Percentiles rank a stretch among this genome's conserved stretches.
These are phyloP conservation scores for Chromobotia macracanthus DNA, from an alignment of 2,797 vertebrate species.

Conservation along the genomic window DNA sequence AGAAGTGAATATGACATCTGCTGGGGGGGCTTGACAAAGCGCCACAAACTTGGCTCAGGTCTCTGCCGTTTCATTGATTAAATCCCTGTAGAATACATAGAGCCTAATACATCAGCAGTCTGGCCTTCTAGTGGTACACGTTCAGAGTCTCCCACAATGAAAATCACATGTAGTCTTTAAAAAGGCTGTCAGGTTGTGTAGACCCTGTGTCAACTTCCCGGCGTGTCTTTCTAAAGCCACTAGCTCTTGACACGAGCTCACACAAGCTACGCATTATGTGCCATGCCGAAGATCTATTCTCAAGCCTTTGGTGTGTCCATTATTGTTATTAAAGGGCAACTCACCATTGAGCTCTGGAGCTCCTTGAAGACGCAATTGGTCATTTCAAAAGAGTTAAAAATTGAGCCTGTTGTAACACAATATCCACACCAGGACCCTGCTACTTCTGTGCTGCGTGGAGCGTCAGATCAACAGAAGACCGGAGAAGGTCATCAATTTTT, in stretches of 20 bases:
- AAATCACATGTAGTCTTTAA: conserved; percentile 60
- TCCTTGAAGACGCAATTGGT: conserved; percentile 65
- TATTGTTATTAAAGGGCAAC: conserved; percentile 61
- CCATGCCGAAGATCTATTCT: conserved; percentile 52
- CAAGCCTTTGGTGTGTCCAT: conserved; percentile 62
- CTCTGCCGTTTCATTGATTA: conserved; percentile 47
- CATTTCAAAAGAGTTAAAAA: conserved; percentile 63
- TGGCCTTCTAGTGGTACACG: conserved; percentile 45
- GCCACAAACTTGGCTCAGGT: conserved; percentile 27
- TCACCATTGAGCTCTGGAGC: conserved; percentile 49
- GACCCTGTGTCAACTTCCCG: conserved; percentile 43
- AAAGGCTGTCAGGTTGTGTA: conserved; percentile 55
- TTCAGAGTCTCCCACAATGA: conserved; percentile 56
- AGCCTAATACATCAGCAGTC: conserved; percentile 57
- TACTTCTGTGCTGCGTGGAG: conserved; percentile 56
- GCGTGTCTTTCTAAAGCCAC: conserved; percentile 50
- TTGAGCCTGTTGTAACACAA: conserved; percentile 67
- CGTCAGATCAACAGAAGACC: conserved; percentile 56
- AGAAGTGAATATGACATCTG: conserved; percentile 41
- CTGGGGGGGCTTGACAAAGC: conserved; percentile 40
- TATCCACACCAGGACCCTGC: conserved; percentile 67
- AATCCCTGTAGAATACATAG: conserved; percentile 45
- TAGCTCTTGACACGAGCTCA: conserved; percentile 56
- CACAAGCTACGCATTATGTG: conserved; percentile 62
- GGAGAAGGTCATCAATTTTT: conserved; percentile 71